Evolutionary conservation across 1,140 invertebrate species (phyloP), one percentile per base, ranked within the genome.

Genomic region (Octopus sinensis): DNA sequence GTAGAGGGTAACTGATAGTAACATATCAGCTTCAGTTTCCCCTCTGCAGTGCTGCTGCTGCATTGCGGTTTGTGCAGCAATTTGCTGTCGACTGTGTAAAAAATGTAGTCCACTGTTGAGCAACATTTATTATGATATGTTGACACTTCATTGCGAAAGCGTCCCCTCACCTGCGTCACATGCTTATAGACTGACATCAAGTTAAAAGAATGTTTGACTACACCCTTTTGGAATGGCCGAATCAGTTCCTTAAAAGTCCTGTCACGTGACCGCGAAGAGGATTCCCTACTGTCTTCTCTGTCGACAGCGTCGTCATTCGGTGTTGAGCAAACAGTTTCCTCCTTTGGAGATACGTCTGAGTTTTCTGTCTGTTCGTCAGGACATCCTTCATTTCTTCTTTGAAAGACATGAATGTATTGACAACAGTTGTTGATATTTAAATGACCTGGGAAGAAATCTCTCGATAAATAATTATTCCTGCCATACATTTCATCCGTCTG

Each of bases 401-500:
- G 52, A 54, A 80, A 79, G 51, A 13, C 53, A 53, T 78, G 89
- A 17, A 92, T 90, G 90, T 94, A 93, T 88, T 94, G 93, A 86
- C 94, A 95, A 79, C 92, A 91, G 86, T 95, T 93, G 43, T 92
- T 94, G 54, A 95, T 91, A 9, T 92, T 91, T 75, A 94, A 87
- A 79, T 88, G 84, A 0, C 90, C 85, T 52, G 93, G 93, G 82
- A 94, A 90, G 76, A 93, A 90, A 82, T 89, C 85, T 62, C 76
- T 81, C 12, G 80, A n/a, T 6, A 90, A 56, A 5, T 76, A 78
- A 62, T 73, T 54, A 78, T 83, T 77, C 9, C 82, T 79, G 12
- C 87, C 82, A 54, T 75, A 23, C 30, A 30, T 30, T 30, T 85
- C 84, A 73, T 85, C 82, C 78, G 82, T 83, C 79, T 88, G 87